Evolutionary conservation across 2,797 vertebrate species (phyloP).

Genomic region (Triplophysa bombifrons): DNA sequence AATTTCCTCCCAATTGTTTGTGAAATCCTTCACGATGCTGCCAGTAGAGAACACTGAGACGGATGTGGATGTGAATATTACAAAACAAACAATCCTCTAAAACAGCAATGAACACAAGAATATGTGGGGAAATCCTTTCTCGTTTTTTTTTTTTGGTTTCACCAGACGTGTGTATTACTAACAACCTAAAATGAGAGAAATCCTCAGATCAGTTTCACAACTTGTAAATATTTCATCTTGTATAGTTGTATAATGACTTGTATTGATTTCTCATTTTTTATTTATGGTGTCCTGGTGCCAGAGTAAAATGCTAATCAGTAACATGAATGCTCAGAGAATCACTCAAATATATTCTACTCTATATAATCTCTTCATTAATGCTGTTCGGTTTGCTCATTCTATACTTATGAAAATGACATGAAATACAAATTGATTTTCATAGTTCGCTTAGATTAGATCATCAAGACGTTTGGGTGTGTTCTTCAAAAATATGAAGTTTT

Average conservation of each 20-base stretch:
- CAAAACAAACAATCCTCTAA: background rate
- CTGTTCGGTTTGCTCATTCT: too few species aligned
- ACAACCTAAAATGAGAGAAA: constrained; percentile 63
- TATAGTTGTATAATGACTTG: constrained; percentile 70
- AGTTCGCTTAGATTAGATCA: too few species aligned
- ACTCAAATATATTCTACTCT: background rate
- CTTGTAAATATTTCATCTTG: constrained; percentile 80
- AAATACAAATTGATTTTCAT: too few species aligned
- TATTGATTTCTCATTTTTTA: constrained; percentile 82
- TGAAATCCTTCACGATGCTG: constrained; percentile 74
- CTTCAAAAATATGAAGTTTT: too few species aligned
- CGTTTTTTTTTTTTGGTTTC: too few species aligned
- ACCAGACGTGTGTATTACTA: constrained; percentile 71
- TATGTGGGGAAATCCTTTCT: too few species aligned
- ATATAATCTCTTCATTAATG: too few species aligned
- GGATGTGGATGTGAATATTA: background rate
- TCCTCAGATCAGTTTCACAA: constrained; percentile 74
- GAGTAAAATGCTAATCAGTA: constrained; percentile 71
- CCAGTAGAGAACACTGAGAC: constrained; percentile 44
- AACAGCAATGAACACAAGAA: too few species aligned
- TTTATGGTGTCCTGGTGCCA: constrained; percentile 74
- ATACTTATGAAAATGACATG: too few species aligned
- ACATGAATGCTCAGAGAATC: background rate
- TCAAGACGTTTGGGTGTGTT: too few species aligned
- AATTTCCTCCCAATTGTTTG: constrained; percentile 85